Base-by-base conservation (phyloP, 2,797 vertebrate genomes). In the Alectoris magna region DNA sequence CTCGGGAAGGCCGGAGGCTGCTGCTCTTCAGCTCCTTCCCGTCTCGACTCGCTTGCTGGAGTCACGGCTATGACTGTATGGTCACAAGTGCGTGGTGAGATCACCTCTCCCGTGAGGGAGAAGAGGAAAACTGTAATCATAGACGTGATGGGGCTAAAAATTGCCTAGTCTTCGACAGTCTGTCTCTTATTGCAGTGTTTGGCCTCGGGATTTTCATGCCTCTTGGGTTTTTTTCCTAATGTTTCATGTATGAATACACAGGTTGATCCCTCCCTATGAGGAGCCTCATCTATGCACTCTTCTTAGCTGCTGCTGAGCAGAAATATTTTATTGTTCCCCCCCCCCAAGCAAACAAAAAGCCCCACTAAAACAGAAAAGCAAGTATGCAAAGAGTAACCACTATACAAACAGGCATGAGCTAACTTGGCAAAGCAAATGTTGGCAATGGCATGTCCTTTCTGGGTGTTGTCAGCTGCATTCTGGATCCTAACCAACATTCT, bases 31-130 rank as follows among this genome's bases (percentile, higher is more conserved):
- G 60, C 64, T 78, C 87, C 85, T 90, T 84, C 82, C 68, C 2
- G 1, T 43, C 76, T 89, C 63, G 75, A 9, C 79, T 38, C 10
- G 27, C 19, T 75, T 86, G 87, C 60, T 81, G 91, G 70, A 93
- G 89, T 88, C 56, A 77, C 56, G 82, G 77, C 85, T 86, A 55
- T 94, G 95, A 92, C 84, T 91, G 51, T 6, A 76, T 79, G 83
- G 71, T 96, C 95, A 94, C 91, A 90, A 93, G 94, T 7, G 71
- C 34, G 6, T 23, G n/a, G 41, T 95, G 94, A 95, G 95, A 79
- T 96, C 91, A 93, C 93, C 80, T 88, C 44, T 86, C 69, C 91
- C 60, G 19, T 92, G 92, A 94, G 83, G 68, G 68, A 73, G 76
- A 55, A 78, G 85, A 78, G 84, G 92, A 92, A 95, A 78, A 84